Evolutionary conservation across 2,113 vertebrate genomes (phyloP).

Genomic region (Cisticola juncidis): DNA sequence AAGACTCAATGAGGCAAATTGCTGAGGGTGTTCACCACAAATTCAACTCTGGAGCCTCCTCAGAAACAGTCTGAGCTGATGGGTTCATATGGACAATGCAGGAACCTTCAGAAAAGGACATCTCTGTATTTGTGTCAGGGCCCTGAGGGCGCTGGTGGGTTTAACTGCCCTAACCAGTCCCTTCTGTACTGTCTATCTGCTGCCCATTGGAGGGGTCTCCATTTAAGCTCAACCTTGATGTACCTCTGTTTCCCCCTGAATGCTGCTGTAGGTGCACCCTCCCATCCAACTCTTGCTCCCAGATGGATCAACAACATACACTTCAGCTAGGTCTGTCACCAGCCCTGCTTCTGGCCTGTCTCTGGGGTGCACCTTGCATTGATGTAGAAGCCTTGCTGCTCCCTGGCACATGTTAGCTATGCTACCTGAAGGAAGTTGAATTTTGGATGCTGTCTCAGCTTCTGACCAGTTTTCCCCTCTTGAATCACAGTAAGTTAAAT

Average conservation of each 20-base stretch:
- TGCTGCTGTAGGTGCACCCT: accelerated
- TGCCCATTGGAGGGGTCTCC: accelerated
- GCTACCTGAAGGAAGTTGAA: neutral
- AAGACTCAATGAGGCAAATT: neutral
- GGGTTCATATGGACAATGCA: accelerated
- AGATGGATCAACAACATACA: accelerated
- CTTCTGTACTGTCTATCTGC: neutral
- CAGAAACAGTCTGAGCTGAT: neutral
- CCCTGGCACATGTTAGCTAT: neutral
- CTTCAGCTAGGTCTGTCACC: neutral
- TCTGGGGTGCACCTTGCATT: neutral
- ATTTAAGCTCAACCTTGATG: neutral
- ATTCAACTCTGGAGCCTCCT: neutral
- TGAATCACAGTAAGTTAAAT: neutral
- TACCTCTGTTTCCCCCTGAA: accelerated
- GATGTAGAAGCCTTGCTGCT: neutral
- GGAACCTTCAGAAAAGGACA: neutral
- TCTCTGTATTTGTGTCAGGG: neutral
- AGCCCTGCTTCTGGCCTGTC: neutral
- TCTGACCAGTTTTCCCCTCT: neutral
- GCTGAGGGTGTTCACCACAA: neutral
- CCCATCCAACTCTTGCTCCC: accelerated
- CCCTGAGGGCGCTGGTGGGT: neutral
- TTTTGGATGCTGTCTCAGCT: neutral
- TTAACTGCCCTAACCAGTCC: neutral